These are phyloP conservation scores for Chlorodrepanis virens DNA, from an alignment of 2,113 vertebrate species.

Conservation along the genomic window DNA sequence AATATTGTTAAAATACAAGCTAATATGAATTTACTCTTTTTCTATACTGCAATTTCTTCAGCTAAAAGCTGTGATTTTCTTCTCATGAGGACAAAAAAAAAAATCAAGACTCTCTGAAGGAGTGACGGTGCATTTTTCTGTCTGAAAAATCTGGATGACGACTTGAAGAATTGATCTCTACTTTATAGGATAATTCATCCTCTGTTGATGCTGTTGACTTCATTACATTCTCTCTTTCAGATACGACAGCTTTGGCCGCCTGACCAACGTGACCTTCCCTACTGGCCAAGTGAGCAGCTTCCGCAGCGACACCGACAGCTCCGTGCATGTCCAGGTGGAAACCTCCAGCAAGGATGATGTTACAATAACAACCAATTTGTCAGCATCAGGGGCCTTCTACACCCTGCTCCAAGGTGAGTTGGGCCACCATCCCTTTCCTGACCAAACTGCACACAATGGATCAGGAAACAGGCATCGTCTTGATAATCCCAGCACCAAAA, in stretches of 20 bases:
- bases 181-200: not conserved
- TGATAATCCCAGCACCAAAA: not conserved
- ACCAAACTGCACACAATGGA: not conserved
- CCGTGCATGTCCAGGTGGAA: constrained; percentile 89
- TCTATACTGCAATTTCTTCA: not conserved
- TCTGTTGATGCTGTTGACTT: not conserved
- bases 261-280: constrained; percentile 97
- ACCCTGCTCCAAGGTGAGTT: constrained; percentile 92
- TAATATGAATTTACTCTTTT: not conserved
- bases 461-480: not conserved
- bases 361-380: constrained; percentile 95
- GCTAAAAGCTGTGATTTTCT: not conserved
- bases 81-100: not conserved
- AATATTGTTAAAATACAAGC: not conserved
- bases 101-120: not conserved
- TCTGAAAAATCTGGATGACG: not conserved
- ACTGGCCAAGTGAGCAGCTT: constrained; percentile 96
- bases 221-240: constrained; percentile 68
- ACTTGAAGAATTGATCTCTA: not conserved
- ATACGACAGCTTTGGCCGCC: constrained; percentile 92
- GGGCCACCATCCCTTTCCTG: not conserved
- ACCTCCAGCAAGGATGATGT: constrained; percentile 95
- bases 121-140: not conserved
- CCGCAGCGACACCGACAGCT: constrained; percentile 88
- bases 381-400: constrained; percentile 94